phyloP scores from a whole-genome alignment of 2,888 invertebrate genomes.

The Pseudoips prasinana region DNA sequence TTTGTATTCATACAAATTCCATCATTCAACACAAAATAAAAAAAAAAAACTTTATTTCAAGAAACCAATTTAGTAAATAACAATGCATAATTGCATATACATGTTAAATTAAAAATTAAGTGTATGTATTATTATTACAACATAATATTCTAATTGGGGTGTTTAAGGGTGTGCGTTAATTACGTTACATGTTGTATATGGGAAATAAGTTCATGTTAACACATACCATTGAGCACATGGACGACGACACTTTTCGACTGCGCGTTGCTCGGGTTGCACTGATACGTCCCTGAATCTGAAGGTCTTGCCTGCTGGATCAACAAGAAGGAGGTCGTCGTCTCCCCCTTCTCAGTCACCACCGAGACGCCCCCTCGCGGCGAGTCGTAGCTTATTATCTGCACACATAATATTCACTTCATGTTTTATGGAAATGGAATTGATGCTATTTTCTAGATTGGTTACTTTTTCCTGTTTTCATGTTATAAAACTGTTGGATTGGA shows the following conservation, averaged over 20 bases:
- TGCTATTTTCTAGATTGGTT: constrained; percentile 38
- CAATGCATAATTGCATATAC: no score
- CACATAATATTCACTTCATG: constrained; percentile 30
- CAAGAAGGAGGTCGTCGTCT: constrained; percentile 94
- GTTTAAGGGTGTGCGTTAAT: no score
- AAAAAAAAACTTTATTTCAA: no score
- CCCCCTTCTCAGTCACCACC: constrained; percentile 94
- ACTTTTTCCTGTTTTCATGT: constrained; percentile 38
- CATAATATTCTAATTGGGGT: no score
- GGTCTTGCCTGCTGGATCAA: constrained; percentile 93
- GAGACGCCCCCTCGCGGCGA: constrained; percentile 95
- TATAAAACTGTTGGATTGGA: constrained; percentile 30
- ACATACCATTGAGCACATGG: constrained; percentile 96
- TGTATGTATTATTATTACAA: no score
- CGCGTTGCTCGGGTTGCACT: constrained; percentile 96
- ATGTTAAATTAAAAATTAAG: no score
- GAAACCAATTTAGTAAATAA: no score
- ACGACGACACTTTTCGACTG: constrained; percentile 95
- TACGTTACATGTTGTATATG: no score
- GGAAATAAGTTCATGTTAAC: no score
- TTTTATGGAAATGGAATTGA: constrained; percentile 38
- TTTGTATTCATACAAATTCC: no score
- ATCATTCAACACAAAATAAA: no score
- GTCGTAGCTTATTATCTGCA: constrained; percentile 96
- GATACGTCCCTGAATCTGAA: constrained; percentile 94